Base-by-base conservation (phyloP, 2,113 vertebrate genomes). In the Neotoma lepida region DNA sequence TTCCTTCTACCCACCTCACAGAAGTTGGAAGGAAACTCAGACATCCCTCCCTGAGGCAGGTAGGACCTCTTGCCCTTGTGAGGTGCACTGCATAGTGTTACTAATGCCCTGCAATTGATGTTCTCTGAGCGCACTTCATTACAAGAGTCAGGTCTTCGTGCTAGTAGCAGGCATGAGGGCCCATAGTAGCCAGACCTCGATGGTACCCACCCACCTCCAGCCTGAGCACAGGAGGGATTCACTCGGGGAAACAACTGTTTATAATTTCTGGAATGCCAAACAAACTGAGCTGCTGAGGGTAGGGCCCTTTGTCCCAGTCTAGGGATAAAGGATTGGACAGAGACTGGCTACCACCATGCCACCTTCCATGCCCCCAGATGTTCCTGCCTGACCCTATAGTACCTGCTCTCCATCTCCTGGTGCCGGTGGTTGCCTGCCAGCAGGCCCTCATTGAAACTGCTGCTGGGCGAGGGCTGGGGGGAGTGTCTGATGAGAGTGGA, bases 321-420 rank as follows among this genome's bases (percentile, higher is more conserved):
- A 73, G 17, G 30, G 51, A 87, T 20, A 41, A 41, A 86, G 61
- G 44, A 78, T 33, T n/a, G 4, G n/a, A 18, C 14, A 92, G 80
- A 58, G 17, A 18, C n/a, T 10, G 24, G 46, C 17, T 74, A 56
- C 1, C 1, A 33, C 26, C 22, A 46, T 2, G 22, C 6, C 14
- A 14, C 0, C 6, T 28, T 39, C 30, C 5, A 39, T 5, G 10
- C 63, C 56, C 39, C 20, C 33, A 28, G 24, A 41, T 2, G 33
- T 44, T 70, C 71, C 0, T 0, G 44, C 33, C 71, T 7, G 35
- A 56, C 41, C 46, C 73, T 30, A 14, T 2, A 3, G 41, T 61
- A 99, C 99, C 99, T 99, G 98, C 98, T 99, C 98, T 99, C 99
- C 99, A 99, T 99, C 97, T 99, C 99, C 96, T 99, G 99, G 78